phyloP scores from a whole-genome alignment of 2,113 vertebrate species.

The Mystacornis crossleyi region DNA sequence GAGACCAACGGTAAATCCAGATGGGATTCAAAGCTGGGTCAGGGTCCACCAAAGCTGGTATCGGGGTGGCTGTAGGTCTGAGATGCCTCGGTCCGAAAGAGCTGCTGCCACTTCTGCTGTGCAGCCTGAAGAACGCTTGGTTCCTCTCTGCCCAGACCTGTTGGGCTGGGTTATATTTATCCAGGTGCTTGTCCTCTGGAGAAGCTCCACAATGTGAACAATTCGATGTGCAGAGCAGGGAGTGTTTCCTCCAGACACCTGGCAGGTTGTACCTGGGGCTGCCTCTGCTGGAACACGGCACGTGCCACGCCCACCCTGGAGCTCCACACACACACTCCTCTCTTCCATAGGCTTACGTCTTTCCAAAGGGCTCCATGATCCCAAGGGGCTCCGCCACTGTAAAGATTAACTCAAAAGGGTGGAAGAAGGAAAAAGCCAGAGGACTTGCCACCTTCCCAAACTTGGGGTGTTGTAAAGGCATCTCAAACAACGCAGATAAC shows the following conservation, averaged over 20 bases:
- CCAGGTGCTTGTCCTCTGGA: background rate
- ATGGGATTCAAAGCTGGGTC: too few relatives aligned
- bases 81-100: background rate
- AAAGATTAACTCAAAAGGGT: background rate
- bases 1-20: background rate
- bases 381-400: fast-evolving
- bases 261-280: background rate
- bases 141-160: background rate
- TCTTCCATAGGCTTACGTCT: background rate
- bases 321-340: fast-evolving
- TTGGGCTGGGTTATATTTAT: constrained; percentile 19
- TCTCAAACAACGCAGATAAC: background rate
- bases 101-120: background rate
- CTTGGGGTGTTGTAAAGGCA: background rate
- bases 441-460: background rate
- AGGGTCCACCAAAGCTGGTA: background rate
- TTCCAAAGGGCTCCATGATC: background rate
- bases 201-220: constrained; percentile 33
- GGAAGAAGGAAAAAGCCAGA: background rate
- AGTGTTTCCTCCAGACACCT: background rate
- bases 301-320: background rate
- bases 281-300: background rate
- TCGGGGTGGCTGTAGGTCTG: background rate
- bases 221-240: background rate
- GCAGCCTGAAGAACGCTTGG: background rate